phyloP scores from a whole-genome alignment of 2,113 vertebrate genomes.

The Gracilinanus agilis region DNA sequence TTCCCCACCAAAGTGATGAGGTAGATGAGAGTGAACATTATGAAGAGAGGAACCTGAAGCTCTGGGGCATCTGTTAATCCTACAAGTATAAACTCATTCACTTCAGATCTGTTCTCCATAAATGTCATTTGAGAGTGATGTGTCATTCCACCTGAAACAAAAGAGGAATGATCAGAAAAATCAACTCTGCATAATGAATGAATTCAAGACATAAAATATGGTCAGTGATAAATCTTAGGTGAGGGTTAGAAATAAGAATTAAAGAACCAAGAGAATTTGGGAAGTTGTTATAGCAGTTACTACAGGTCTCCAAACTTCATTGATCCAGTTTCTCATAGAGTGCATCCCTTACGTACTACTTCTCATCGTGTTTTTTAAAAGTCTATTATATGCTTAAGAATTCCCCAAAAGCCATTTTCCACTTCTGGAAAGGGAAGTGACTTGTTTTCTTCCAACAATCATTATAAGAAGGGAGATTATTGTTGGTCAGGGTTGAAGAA shows the following conservation, averaged over 20 bases:
- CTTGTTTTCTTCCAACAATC: background rate
- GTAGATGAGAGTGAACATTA: background rate
- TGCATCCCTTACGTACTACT: too few species aligned
- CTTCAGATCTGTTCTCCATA: background rate
- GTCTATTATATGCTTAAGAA: background rate
- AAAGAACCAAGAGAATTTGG: background rate
- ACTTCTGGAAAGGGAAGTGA: background rate
- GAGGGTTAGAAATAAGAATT: background rate
- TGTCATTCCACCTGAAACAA: background rate
- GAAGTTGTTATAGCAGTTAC: background rate
- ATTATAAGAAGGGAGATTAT: background rate
- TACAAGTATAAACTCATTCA: background rate
- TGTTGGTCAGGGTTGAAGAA: background rate
- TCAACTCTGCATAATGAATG: background rate
- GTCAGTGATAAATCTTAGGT: background rate
- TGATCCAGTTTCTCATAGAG: background rate
- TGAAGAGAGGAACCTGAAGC: background rate
- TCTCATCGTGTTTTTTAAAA: background rate
- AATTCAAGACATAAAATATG: background rate
- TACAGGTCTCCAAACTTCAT: background rate
- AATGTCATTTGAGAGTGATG: background rate
- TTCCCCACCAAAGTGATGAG: background rate
- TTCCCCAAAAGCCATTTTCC: background rate
- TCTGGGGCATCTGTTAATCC: background rate
- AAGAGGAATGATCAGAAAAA: background rate